Conservation (phyloP, 2,797 vertebrate species). For the Ptychadena robeensis region DNA sequence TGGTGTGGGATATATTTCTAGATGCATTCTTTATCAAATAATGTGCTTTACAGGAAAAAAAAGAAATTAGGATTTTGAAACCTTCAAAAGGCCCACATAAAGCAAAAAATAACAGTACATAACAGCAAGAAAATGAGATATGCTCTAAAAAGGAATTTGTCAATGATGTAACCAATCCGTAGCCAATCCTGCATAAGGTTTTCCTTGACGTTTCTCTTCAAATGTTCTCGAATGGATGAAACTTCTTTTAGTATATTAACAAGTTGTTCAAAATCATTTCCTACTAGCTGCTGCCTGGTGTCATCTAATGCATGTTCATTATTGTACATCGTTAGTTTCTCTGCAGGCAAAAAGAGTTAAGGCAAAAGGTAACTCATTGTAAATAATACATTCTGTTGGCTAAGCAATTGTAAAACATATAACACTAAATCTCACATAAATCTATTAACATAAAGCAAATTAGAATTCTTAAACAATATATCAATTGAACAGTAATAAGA, state of each 20-base stretch:
- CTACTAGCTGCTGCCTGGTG: conserved; percentile 35
- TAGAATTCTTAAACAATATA: too few species aligned
- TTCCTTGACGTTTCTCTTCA: conserved; percentile 82
- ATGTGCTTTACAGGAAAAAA: too few species aligned
- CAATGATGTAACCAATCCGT: conserved; percentile 89
- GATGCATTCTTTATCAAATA: too few species aligned
- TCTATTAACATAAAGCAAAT: too few species aligned
- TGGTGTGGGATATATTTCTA: too few species aligned
- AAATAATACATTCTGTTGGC: too few species aligned
- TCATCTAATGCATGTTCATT: conserved; percentile 69
- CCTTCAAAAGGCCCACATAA: conserved; percentile 89
- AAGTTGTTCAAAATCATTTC: conserved; percentile 71
- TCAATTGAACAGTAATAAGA: too few species aligned
- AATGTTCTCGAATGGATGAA: conserved; percentile 80
- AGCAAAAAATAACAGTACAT: conserved; percentile 85
- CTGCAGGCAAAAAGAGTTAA: conserved; percentile 65
- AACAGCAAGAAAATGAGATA: conserved; percentile 85
- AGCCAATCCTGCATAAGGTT: conserved; percentile 90
- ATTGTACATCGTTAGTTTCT: conserved; percentile 76
- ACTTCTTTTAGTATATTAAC: conserved; percentile 84
- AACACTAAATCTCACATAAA: too few species aligned
- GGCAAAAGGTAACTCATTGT: too few species aligned
- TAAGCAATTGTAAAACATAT: too few species aligned
- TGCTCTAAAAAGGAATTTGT: conserved; percentile 87
- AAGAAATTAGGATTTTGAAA: too few species aligned